Percentiles rank a stretch among this genome's conserved stretches.
Conservation (phyloP, 1,140 invertebrate genomes). For the Drosophila subobscura region DNA sequence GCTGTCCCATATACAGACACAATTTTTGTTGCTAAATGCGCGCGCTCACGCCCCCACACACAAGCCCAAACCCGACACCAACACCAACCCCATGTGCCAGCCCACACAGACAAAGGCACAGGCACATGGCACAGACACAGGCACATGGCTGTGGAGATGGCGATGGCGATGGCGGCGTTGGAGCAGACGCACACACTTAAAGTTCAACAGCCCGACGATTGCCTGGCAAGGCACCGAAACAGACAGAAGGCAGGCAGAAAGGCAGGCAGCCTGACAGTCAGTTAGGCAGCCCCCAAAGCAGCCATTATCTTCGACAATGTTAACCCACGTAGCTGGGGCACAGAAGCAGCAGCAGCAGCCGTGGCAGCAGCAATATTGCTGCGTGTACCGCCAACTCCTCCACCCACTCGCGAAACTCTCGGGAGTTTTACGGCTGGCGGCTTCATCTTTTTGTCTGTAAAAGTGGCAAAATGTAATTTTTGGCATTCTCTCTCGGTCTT, state of each 20-base stretch:
- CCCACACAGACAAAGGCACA: slow-evolving; percentile 9
- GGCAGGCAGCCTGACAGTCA: neutral
- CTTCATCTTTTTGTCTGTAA: slow-evolving; percentile 73
- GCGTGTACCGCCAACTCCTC: slow-evolving; percentile 62
- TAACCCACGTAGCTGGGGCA: slow-evolving; percentile 55
- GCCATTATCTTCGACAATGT: slow-evolving; percentile 79
- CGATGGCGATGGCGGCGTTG: neutral
- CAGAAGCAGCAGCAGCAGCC: slow-evolving; percentile 12
- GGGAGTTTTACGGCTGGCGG: slow-evolving; percentile 10
- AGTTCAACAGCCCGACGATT: slow-evolving; percentile 79
- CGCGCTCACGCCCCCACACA: slow-evolving; percentile 63
- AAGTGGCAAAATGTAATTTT: slow-evolving; percentile 82
- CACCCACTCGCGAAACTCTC: slow-evolving; percentile 10
- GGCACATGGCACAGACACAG: slow-evolving; percentile 16
- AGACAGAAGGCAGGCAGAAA: neutral
- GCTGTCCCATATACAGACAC: slow-evolving; percentile 70
- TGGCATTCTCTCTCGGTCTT: slow-evolving; percentile 65
- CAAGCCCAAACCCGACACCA: slow-evolving; percentile 1
- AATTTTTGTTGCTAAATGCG: slow-evolving; percentile 73
- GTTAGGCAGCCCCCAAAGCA: slow-evolving; percentile 53
- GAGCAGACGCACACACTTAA: slow-evolving; percentile 65
- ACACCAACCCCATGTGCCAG: slow-evolving; percentile 2
- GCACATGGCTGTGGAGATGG: slow-evolving; percentile 40
- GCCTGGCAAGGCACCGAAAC: slow-evolving; percentile 48
- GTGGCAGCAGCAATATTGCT: slow-evolving; percentile 32